A percentile compares a stretch with the other conserved stretches of the same genome.
Evolutionary conservation across 2,888 invertebrate species (phyloP).

Genomic region (Ophion ellenae): DNA sequence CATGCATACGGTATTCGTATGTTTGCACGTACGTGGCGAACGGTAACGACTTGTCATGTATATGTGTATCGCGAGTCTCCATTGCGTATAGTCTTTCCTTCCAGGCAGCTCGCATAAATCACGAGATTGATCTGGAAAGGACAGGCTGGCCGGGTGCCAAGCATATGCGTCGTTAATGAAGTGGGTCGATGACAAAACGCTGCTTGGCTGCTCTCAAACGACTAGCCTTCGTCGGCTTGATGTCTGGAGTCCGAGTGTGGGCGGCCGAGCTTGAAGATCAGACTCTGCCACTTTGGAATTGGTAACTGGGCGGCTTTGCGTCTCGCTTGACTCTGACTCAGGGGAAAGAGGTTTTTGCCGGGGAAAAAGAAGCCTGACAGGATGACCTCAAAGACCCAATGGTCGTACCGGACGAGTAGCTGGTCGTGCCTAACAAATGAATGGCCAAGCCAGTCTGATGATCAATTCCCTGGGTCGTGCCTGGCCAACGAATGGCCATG

Average conservation of each 20-base stretch:
- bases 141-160: slow-evolving; percentile 41
- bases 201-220: slow-evolving; percentile 16
- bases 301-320: no score
- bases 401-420: no score
- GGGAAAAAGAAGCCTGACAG: no score
- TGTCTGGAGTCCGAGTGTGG: slow-evolving; percentile 35
- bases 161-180: slow-evolving; percentile 60
- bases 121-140: slow-evolving; percentile 63
- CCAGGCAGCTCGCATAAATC: slow-evolving; percentile 55
- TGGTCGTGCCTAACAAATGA: no score
- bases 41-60: slow-evolving; percentile 3
- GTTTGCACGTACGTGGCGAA: background rate
- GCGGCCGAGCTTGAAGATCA: slow-evolving; percentile 42
- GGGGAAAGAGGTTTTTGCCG: no score
- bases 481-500: no score
- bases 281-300: no score
- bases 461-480: no score
- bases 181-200: slow-evolving; percentile 64
- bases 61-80: slow-evolving; percentile 34
- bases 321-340: no score
- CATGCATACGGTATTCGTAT: slow-evolving; percentile 8
- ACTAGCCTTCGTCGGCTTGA: slow-evolving; percentile 43
- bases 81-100: slow-evolving; percentile 44
- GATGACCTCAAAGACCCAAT: no score
- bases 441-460: no score